A percentile compares a stretch with the other conserved stretches of the same genome.
Conservation (phyloP, 2,113 vertebrate species). For the Mellivora capensis region DNA sequence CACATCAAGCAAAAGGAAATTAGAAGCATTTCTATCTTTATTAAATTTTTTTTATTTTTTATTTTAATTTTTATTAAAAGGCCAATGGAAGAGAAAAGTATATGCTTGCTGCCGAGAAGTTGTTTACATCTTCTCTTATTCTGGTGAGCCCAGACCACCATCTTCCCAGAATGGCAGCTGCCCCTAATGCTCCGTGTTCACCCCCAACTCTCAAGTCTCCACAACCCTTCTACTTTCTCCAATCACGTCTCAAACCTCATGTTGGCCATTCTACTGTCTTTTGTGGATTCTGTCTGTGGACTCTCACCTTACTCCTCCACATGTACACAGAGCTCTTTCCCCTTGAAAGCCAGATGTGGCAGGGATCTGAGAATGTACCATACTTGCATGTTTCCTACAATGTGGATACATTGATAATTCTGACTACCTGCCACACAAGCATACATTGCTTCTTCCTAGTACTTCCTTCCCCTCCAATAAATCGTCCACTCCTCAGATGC, state of each 20-base stretch:
- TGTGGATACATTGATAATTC: not conserved
- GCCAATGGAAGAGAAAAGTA: not conserved
- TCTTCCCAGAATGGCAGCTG: rapidly evolving
- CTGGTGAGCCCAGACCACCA: rapidly evolving
- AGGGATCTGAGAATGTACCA: not conserved
- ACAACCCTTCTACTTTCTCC: too few species aligned
- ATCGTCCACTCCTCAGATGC: not conserved
- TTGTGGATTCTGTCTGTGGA: not conserved
- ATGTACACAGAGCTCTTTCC: not conserved
- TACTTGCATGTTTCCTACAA: not conserved
- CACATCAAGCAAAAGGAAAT: not conserved
- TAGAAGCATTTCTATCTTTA: not conserved
- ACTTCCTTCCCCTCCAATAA: not conserved
- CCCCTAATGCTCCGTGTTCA: rapidly evolving
- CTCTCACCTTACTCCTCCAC: not conserved
- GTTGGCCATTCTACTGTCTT: not conserved
- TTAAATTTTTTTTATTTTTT: not conserved
- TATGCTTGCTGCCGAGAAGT: not conserved
- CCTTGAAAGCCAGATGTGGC: too few species aligned
- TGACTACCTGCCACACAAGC: not conserved
- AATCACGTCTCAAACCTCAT: too few species aligned
- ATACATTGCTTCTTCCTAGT: not conserved
- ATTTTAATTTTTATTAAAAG: too few species aligned
- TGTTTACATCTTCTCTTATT: not conserved
- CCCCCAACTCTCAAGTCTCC: not conserved